These are phyloP conservation scores for Apeltes quadracus DNA, from an alignment of 2,113 vertebrate genomes.

Conservation along the genomic window DNA sequence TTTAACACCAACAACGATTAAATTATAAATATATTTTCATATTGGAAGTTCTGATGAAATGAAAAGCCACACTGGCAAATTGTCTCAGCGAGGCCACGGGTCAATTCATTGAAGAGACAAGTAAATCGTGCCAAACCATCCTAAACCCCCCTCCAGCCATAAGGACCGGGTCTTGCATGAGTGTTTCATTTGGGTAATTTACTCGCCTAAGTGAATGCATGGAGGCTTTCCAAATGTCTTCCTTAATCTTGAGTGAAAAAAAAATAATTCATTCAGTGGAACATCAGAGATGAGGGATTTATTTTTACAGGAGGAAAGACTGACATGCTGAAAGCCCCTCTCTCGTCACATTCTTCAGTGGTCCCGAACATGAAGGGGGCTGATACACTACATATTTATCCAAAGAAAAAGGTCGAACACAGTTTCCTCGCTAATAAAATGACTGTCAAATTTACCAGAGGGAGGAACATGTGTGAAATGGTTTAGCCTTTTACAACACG, in stretches of 20 bases:
- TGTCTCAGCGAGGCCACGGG: not conserved
- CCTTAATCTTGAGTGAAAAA: constrained; percentile 35
- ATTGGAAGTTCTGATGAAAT: not conserved
- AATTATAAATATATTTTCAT: not conserved
- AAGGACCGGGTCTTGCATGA: constrained; percentile 10
- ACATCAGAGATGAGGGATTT: constrained; percentile 46
- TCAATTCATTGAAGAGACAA: not conserved
- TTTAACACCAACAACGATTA: not conserved
- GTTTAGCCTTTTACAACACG: constrained; percentile 31
- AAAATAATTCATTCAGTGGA: constrained; percentile 28
- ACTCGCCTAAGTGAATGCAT: constrained; percentile 31
- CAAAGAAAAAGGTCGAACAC: not conserved
- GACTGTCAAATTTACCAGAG: constrained; percentile 7
- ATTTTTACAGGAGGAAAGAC: constrained; percentile 61
- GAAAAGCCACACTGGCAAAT: not conserved
- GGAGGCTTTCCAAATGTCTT: constrained; percentile 41
- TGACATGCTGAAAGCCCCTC: constrained; percentile 25
- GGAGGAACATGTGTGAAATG: constrained; percentile 38
- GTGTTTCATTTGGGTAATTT: constrained; percentile 40
- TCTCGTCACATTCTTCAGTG: constrained; percentile 51
- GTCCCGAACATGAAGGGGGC: constrained; percentile 22
- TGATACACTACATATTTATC: constrained; percentile 26
- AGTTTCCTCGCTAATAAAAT: constrained; percentile 6
- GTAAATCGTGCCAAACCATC: too few relatives aligned
- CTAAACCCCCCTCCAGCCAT: not conserved